phyloP scores from a whole-genome alignment of 2,113 vertebrate genomes.

The Callorhinus ursinus region DNA sequence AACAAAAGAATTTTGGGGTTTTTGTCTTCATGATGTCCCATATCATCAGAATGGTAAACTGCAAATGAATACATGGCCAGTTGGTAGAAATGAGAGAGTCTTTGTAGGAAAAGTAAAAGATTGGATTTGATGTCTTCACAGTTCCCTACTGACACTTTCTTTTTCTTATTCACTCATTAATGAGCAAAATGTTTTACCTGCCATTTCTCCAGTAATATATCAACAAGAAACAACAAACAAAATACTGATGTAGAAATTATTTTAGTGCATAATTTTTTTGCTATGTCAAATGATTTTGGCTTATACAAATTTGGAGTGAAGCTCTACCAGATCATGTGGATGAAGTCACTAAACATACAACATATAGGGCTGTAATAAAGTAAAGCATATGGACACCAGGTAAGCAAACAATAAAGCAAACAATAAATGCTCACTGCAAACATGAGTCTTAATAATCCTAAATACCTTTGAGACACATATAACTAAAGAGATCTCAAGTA shows the following conservation, averaged over 20 bases:
- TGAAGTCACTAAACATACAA: not conserved
- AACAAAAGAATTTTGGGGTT: not conserved
- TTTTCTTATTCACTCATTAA: not conserved
- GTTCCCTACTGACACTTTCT: not conserved
- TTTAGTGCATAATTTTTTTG: not conserved
- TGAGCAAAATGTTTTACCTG: not conserved
- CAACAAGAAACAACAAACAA: not conserved
- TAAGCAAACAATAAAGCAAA: not conserved
- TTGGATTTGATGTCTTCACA: not conserved
- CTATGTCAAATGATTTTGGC: not conserved
- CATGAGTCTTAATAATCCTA: not conserved
- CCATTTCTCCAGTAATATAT: not conserved
- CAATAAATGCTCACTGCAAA: not conserved
- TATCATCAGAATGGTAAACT: not conserved
- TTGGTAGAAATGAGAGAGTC: not conserved
- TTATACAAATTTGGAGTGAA: not conserved
- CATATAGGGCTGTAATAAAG: not conserved
- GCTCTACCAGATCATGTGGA: not conserved
- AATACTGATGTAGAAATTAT: not conserved
- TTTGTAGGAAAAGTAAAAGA: not conserved
- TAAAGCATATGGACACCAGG: accelerated
- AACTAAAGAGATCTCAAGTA: not conserved
- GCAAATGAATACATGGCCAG: not conserved
- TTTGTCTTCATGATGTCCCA: not conserved
- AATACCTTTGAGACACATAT: not conserved